These are phyloP conservation scores for Autographa pulchrina DNA, from an alignment of 2,888 invertebrate genomes.

Conservation along the genomic window DNA sequence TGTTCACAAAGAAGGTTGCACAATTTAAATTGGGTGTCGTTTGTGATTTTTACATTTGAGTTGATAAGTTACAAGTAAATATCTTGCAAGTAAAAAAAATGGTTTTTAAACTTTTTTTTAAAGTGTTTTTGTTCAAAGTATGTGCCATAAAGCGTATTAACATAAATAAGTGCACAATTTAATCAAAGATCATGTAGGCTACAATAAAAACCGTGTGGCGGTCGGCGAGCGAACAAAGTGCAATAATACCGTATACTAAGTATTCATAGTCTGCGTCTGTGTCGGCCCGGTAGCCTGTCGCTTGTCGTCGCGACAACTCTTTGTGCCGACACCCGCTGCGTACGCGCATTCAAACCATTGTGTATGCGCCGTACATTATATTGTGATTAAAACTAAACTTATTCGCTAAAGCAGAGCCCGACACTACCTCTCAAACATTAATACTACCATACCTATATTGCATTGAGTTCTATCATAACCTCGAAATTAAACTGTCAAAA, in stretches of 20 bases:
- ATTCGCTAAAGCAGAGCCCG: constrained; percentile 33
- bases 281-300: constrained; percentile 64
- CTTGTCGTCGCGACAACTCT: constrained; percentile 68
- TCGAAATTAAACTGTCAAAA: constrained; percentile 13
- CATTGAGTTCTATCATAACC: too few species aligned
- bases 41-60: neutral
- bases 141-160: too few species aligned
- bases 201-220: constrained; percentile 34
- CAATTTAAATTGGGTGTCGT: neutral
- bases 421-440: neutral
- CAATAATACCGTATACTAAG: constrained; percentile 41
- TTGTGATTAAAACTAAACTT: constrained; percentile 50
- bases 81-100: too few species aligned
- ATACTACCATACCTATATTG: neutral
- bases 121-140: neutral
- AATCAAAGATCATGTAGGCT: constrained; percentile 12
- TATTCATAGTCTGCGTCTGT: constrained; percentile 47
- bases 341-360: constrained; percentile 50
- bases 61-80: too few species aligned
- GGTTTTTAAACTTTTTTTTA: too few species aligned
- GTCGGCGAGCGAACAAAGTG: constrained; percentile 44
- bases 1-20: neutral
- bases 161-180: constrained; percentile 9
- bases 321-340: constrained; percentile 73
- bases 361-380: constrained; percentile 40